These are phyloP conservation scores for Pionites leucogaster DNA, from an alignment of 2,113 vertebrate genomes.

Conservation along the genomic window DNA sequence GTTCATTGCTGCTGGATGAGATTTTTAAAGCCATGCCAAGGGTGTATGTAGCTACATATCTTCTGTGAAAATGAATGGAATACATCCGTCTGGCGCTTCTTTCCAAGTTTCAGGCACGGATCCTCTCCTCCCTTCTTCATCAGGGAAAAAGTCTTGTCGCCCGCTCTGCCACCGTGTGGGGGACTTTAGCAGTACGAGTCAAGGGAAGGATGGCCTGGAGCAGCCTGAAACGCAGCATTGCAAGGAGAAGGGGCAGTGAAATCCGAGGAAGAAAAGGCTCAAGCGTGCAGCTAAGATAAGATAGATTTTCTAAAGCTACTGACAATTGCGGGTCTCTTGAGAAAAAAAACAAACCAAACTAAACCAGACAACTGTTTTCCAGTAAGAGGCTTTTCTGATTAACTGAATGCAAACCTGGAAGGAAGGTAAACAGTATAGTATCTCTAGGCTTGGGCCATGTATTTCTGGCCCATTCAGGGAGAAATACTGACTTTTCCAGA, in stretches of 20 bases:
- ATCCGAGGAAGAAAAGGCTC: neutral
- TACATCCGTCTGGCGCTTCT: neutral
- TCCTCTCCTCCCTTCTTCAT: neutral
- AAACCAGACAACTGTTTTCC: neutral
- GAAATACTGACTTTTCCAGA: neutral
- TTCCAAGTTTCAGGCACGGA: neutral
- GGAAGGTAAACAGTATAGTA: neutral
- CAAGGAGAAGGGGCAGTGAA: neutral
- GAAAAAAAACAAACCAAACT: neutral
- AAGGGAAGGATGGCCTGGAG: neutral
- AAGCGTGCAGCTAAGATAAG: neutral
- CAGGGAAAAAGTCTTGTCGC: neutral
- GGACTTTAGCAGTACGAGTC: neutral
- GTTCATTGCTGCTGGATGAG: neutral
- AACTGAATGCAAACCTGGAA: neutral
- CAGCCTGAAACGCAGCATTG: accelerated
- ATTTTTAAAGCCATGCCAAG: neutral
- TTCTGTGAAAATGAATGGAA: neutral
- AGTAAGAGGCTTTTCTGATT: neutral
- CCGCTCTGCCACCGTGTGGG: neutral
- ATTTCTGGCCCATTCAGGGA: neutral
- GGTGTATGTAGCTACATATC: neutral
- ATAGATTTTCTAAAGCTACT: neutral
- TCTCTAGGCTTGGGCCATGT: neutral
- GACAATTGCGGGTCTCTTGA: neutral